Base-by-base conservation (phyloP, 1,140 invertebrate species). In the Ruditapes philippinarum region DNA sequence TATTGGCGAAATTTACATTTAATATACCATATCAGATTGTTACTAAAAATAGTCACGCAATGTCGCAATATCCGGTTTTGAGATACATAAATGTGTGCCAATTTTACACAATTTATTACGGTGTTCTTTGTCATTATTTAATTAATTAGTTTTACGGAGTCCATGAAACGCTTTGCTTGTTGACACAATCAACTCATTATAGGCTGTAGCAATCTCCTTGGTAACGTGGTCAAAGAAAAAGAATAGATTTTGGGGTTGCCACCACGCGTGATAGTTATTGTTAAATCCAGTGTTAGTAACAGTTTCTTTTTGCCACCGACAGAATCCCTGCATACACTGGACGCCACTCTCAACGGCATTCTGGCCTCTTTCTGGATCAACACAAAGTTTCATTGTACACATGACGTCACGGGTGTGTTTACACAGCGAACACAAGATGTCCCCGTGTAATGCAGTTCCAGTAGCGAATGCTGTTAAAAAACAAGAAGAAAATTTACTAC, bases 381-480 rank as follows among this genome's bases (percentile, higher is more conserved):
- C 62, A 19, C 85, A 88, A 49, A 88, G 40, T 33, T 62, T 88
- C 85, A 88, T 88, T 7, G 85, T 88, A 80, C 85, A 88, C 85
- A 88, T 88, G 85, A 88, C 85, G 85, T 88, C 85, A 88, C 57
- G 49, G 0, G 85, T 80, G 9, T 79, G 85, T 80, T 88, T 79
- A 65, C 85, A 88, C 57, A 88, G 38, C 7, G 85, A 88, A n/a
- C 85, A 88, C 0, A 88, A 40, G 38, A 88, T 88, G 57, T 88
- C 85, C 28, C 85, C 54, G 25, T 88, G 85, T 40, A 79, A 25
- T 12, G 85, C 33, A 0, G 60, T 80, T 1, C 73, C 60, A 17
- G 85, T 79, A 4, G 85, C 85, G 70, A 88, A 88, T 3, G 85
- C 85, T 70, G 57, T 40, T 19, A 82, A 68, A n/a, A n/a, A n/a